A percentile compares a stretch with the other conserved stretches of the same genome.
These are phyloP conservation scores for Drosophila trapezifrons DNA, from an alignment of 1,140 invertebrate genomes.

Conservation along the genomic window DNA sequence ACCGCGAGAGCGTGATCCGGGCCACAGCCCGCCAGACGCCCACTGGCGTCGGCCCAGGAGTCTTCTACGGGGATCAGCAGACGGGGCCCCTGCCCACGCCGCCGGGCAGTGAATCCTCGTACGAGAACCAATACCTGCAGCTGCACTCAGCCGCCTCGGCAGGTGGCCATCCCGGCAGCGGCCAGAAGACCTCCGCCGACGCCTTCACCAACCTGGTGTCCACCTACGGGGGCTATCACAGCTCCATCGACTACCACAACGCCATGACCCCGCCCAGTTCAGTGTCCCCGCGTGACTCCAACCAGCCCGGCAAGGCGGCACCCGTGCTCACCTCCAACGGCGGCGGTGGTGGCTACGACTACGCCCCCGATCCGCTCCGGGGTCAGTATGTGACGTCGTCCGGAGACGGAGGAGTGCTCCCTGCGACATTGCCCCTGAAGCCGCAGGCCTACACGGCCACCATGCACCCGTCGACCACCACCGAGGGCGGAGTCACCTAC, in stretches of 20 bases:
- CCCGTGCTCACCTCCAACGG: constrained; percentile 85
- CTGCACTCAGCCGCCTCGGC: constrained; percentile 86
- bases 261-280: constrained; percentile 98
- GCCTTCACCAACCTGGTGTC: constrained; percentile 87
- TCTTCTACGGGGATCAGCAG: constrained; percentile 85
- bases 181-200: constrained; percentile 84
- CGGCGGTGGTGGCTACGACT: constrained; percentile 69
- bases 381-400: constrained; percentile 74
- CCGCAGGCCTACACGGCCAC: constrained; percentile 93
- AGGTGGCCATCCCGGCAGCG: constrained; percentile 46
- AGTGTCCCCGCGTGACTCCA: constrained; percentile 93
- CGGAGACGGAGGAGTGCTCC: constrained; percentile 74
- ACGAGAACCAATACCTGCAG: constrained; percentile 89
- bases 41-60: constrained; percentile 72
- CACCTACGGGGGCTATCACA: constrained; percentile 87
- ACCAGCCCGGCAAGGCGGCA: constrained; percentile 87
- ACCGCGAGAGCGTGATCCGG: constrained; percentile 96
- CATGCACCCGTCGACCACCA: constrained; percentile 79
- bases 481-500: constrained; percentile 86
- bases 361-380: constrained; percentile 65
- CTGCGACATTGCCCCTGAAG: constrained; percentile 92
- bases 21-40: constrained; percentile 86
- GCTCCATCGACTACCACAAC: constrained; percentile 91
- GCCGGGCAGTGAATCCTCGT: constrained; percentile 92
- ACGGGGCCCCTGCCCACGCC: constrained; percentile 92